These are phyloP conservation scores for Brachypterus glaber DNA, from an alignment of 2,888 invertebrate species.

Conservation along the genomic window DNA sequence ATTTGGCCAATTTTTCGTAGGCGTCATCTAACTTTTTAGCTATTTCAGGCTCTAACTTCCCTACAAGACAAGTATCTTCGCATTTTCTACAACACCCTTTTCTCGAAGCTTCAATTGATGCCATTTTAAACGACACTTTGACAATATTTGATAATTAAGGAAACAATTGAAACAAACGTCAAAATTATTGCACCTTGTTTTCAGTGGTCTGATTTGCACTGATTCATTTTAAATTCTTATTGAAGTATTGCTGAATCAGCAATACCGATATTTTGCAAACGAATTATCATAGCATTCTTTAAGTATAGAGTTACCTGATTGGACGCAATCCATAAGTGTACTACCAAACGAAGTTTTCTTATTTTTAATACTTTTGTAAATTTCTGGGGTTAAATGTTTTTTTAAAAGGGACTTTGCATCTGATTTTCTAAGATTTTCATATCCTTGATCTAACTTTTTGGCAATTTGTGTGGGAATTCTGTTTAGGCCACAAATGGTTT, in stretches of 20 bases:
- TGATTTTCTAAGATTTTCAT: slow-evolving; percentile 74
- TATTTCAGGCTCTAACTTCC: slow-evolving; percentile 35
- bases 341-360: slow-evolving; percentile 92
- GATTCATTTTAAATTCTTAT: no score
- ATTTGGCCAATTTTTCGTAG: slow-evolving; percentile 41
- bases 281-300: no score
- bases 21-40: slow-evolving; percentile 43
- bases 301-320: slow-evolving; percentile 90
- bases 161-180: no score
- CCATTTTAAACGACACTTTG: no score
- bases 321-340: slow-evolving; percentile 86
- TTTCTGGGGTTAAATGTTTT: slow-evolving; percentile 85
- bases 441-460: slow-evolving; percentile 88
- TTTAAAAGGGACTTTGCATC: slow-evolving; percentile 95
- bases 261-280: no score
- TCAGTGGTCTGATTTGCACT: no score
- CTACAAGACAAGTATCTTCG: slow-evolving; percentile 30
- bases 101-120: no score
- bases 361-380: slow-evolving; percentile 85
- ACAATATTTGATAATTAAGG: no score
- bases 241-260: no score
- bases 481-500: no score
- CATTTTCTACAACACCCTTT: slow-evolving; percentile 28
- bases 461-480: no score
- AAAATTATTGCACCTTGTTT: no score